Evolutionary conservation across 1,140 invertebrate genomes (phyloP).

Genomic region (Coptotermes formosanus): DNA sequence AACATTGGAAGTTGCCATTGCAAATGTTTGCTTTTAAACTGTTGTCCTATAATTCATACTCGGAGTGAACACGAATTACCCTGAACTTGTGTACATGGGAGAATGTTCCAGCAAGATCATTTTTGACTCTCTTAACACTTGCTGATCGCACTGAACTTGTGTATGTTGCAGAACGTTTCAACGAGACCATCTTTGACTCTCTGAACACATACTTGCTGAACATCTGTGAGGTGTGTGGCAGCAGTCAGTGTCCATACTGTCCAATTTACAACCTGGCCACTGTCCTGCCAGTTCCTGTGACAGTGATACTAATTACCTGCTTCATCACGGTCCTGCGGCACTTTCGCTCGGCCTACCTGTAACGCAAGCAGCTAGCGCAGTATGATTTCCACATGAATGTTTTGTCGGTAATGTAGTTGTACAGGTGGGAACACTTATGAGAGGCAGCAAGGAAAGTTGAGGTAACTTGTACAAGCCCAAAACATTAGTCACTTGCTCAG

Average conservation of each 20-base stretch:
- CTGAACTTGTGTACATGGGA: constrained; percentile 55
- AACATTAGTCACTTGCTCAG: too few relatives aligned
- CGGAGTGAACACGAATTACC: too few relatives aligned
- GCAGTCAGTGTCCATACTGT: constrained; percentile 96
- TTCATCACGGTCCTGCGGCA: neutral
- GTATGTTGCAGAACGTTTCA: constrained; percentile 81
- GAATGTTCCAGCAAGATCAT: constrained; percentile 93
- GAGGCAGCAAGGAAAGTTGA: too few relatives aligned
- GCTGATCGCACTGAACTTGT: constrained; percentile 57
- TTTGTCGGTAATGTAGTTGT: too few relatives aligned
- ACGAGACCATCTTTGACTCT: constrained; percentile 90
- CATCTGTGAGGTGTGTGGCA: constrained; percentile 98
- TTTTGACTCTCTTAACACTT: constrained; percentile 82
- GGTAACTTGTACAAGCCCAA: too few relatives aligned
- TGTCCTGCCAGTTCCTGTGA: constrained; percentile 18
- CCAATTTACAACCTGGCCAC: constrained; percentile 79
- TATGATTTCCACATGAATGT: too few relatives aligned
- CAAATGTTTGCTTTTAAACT: constrained; percentile 15
- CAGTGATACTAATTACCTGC: neutral
- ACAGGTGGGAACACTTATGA: too few relatives aligned
- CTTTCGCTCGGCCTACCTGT: neutral
- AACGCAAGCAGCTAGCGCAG: neutral
- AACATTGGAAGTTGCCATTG: neutral
- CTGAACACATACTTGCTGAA: constrained; percentile 85
- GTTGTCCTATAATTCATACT: too few relatives aligned